phyloP scores from a whole-genome alignment of 2,113 vertebrate genomes.

The Callorhinus ursinus region DNA sequence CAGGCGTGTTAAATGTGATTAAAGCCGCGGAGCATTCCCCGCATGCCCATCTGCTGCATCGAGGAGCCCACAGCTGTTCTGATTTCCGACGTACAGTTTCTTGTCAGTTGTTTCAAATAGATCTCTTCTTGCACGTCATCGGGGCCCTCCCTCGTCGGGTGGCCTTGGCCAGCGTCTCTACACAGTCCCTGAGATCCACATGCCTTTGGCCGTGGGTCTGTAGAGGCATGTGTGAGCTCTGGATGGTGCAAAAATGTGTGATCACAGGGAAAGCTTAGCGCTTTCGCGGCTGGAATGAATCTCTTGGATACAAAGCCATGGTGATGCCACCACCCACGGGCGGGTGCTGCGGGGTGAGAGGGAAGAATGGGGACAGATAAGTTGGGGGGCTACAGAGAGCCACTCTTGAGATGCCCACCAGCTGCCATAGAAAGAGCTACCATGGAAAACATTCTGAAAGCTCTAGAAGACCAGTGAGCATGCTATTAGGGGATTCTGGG shows the following conservation, averaged over 20 bases:
- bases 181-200: neutral
- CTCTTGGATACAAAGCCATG: constrained; percentile 22
- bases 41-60: constrained; percentile 62
- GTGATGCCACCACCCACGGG: constrained; percentile 11
- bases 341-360: constrained; percentile 11
- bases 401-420: neutral
- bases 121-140: constrained; percentile 37
- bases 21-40: constrained; percentile 70
- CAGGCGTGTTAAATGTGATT: constrained; percentile 81
- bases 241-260: constrained; percentile 57
- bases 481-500: neutral
- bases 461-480: neutral
- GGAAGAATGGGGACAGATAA: neutral
- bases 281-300: constrained; percentile 49
- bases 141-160: neutral
- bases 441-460: neutral
- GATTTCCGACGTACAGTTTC: constrained; percentile 64
- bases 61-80: constrained; percentile 76
- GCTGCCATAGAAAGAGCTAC: neutral
- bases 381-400: neutral
- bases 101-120: constrained; percentile 67
- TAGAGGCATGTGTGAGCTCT: constrained; percentile 35
- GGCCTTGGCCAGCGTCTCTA: constrained; percentile 19
- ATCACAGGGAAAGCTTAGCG: constrained; percentile 13
- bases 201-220: neutral